Evolutionary conservation across 2,888 invertebrate species (phyloP), one percentile per base, ranked within the genome.

Genomic region (Quadroppia sp.): DNA sequence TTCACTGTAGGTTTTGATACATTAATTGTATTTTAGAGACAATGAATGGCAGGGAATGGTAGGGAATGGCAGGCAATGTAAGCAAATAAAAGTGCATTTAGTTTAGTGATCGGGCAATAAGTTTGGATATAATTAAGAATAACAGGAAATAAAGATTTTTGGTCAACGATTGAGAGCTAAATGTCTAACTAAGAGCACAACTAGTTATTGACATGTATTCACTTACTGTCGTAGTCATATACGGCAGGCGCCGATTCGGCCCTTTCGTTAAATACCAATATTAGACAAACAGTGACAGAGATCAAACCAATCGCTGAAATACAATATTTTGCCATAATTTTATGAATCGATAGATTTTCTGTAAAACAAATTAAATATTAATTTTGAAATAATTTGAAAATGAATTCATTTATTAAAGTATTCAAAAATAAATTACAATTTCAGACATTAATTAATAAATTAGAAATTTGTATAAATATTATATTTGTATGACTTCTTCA

Each of bases 151-250:
- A 69, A 59, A 20, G 42, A 23, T 11, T 64, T 69, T 28, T 67
- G 25, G 9, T 36, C 36, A 36, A 36, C 9, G 36, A 7, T 7
- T 36, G 36, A 4, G 6, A 36, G 4, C 6, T 36, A 36, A 7
- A 36, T 36, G 36, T 36, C 15, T n/a, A 45, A 15, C 25, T 17
- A 42, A 69, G 25, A 69, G 40, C 25, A 25, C 42, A 25, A 69
- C 45, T 45, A 9, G 4, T 30, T n/a, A 59, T 59, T 13, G 9
- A 59, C 30, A 30, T 30, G 25, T 53, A 40, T 23, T 32, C 13
- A 15, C 74, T 72, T 74, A 74, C 74, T 72, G 45, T 74, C 74
- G 32, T 72, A 71, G 30, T 74, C 74, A 28, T 74, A 74, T 56
- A 56, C 28, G 28, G 74, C 71, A 0, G 74, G 74, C 73, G 71